A percentile compares a stretch with the other conserved stretches of the same genome.
Evolutionary conservation across 1,140 invertebrate genomes (phyloP).

Genomic region (Argopecten irradians): DNA sequence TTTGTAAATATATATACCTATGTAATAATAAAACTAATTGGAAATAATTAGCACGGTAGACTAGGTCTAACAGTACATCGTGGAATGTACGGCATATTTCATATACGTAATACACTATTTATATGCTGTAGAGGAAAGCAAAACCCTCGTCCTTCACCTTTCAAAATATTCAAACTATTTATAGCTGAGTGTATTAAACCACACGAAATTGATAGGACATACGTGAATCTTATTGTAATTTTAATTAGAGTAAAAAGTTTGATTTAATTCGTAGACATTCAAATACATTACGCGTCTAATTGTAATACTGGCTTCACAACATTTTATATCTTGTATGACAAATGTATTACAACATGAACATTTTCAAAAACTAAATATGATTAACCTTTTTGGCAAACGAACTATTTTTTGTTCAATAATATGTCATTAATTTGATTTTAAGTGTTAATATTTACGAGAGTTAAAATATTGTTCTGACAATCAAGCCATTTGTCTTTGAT

Average conservation of each 20-base stretch:
- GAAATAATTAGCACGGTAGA: not conserved
- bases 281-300: too few species aligned
- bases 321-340: too few species aligned
- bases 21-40: not conserved
- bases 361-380: too few species aligned
- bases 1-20: not conserved
- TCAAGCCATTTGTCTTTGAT: too few species aligned
- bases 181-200: not conserved
- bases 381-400: too few species aligned
- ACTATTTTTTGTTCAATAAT: too few species aligned
- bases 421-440: too few species aligned
- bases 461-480: too few species aligned
- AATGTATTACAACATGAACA: too few species aligned
- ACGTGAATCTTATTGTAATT: not conserved
- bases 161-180: not conserved
- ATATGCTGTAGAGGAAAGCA: not conserved
- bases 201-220: not conserved
- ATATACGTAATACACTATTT: not conserved
- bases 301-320: too few species aligned
- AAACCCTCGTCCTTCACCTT: not conserved
- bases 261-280: not conserved
- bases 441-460: too few species aligned
- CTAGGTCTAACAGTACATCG: not conserved
- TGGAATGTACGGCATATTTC: not conserved
- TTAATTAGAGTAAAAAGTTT: not conserved